phyloP scores from a whole-genome alignment of 1,140 invertebrate species.

The Cardiocondyla obscurior region DNA sequence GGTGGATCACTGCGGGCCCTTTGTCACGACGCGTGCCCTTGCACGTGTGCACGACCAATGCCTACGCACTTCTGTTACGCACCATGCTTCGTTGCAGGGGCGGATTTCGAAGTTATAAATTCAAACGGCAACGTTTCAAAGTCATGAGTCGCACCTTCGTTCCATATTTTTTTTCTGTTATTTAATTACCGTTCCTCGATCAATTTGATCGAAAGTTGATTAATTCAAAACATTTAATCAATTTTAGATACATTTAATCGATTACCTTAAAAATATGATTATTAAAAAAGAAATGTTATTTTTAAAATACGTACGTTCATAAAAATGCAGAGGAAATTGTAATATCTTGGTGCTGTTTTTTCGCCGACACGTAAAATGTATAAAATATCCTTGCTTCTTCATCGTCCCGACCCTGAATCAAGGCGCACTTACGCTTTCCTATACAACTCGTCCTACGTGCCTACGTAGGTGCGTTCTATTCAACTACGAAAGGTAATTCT shows the following conservation, averaged over 20 bases:
- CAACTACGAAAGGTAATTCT: conserved; percentile 70
- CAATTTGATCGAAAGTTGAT: neutral
- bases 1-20: conserved; percentile 75
- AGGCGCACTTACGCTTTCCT: conserved; percentile 29
- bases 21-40: conserved; percentile 80
- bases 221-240: too few relatives aligned
- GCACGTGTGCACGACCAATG: conserved; percentile 80
- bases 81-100: conserved; percentile 49
- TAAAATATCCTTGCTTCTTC: neutral
- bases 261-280: conserved; percentile 11
- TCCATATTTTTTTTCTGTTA: neutral
- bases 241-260: neutral
- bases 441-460: conserved; percentile 53
- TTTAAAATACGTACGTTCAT: neutral
- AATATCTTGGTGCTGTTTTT: neutral
- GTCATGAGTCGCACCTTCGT: neutral
- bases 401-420: conserved; percentile 37
- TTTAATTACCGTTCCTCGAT: neutral
- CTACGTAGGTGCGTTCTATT: conserved; percentile 66
- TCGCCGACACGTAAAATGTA: neutral
- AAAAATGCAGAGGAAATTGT: neutral
- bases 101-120: conserved; percentile 53
- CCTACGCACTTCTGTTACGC: conserved; percentile 74
- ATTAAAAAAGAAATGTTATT: neutral
- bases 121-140: neutral